Evolutionary conservation across 2,888 invertebrate genomes (phyloP).

Genomic region (Linyphia triangularis): DNA sequence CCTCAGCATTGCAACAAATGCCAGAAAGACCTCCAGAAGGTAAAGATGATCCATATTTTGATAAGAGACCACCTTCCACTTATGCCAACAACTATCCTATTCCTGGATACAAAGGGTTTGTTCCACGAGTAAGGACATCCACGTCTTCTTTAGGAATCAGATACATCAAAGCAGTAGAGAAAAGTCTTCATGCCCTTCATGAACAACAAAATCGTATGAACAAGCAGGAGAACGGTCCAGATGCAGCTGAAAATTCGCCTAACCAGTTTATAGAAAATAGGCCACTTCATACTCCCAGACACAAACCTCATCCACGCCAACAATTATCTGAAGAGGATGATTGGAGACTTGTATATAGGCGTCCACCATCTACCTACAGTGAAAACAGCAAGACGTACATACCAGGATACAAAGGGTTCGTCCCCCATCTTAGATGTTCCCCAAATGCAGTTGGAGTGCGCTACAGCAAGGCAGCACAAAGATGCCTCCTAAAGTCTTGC

Average conservation of each 20-base stretch:
- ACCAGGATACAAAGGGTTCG: slow-evolving; percentile 69
- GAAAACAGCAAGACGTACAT: slow-evolving; percentile 54
- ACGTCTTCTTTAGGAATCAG: slow-evolving; percentile 72
- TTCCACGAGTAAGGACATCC: slow-evolving; percentile 67
- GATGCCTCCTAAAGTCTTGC: slow-evolving; percentile 37
- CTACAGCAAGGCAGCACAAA: slow-evolving; percentile 67
- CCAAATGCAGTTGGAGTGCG: slow-evolving; percentile 68
- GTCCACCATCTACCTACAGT: slow-evolving; percentile 67
- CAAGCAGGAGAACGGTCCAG: background rate
- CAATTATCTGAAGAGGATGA: slow-evolving; percentile 48
- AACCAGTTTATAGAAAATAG: slow-evolving; percentile 56
- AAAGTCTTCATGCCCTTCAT: slow-evolving; percentile 56
- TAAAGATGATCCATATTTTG: slow-evolving; percentile 66
- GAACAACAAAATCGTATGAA: slow-evolving; percentile 31
- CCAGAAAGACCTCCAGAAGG: slow-evolving; percentile 32
- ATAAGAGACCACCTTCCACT: slow-evolving; percentile 68
- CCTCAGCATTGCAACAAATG: slow-evolving; percentile 58
- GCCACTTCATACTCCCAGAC: slow-evolving; percentile 71
- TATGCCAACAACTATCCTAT: slow-evolving; percentile 70
- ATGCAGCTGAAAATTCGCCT: slow-evolving; percentile 40
- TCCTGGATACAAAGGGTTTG: slow-evolving; percentile 70
- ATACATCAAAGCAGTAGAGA: slow-evolving; percentile 71
- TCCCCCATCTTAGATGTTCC: slow-evolving; percentile 60
- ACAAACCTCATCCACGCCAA: slow-evolving; percentile 63
- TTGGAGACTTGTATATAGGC: slow-evolving; percentile 58